Evolutionary conservation across 2,888 invertebrate genomes (phyloP).

Genomic region (Hyposoter didymator): DNA sequence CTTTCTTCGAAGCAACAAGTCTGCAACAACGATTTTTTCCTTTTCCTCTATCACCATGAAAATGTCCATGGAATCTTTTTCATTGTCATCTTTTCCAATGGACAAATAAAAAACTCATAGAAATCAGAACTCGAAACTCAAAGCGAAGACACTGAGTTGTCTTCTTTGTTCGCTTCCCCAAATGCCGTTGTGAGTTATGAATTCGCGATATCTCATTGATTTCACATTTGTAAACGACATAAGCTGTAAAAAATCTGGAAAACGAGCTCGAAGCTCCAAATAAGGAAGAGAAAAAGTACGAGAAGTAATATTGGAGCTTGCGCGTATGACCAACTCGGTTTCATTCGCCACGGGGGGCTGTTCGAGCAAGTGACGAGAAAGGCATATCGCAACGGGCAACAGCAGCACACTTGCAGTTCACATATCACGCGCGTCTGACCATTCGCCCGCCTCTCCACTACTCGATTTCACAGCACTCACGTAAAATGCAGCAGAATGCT

Average conservation of each 20-base stretch:
- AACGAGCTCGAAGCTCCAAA: not conserved
- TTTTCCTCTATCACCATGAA: too few species aligned
- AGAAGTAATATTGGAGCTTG: slow-evolving; percentile 7
- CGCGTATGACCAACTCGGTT: not conserved
- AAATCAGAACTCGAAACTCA: not conserved
- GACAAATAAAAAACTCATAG: not conserved
- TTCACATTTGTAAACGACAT: not conserved
- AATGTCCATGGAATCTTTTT: too few species aligned
- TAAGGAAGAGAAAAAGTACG: not conserved
- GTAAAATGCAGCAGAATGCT: slow-evolving; percentile 70
- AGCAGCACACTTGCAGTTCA: slow-evolving; percentile 10
- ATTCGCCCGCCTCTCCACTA: slow-evolving; percentile 51
- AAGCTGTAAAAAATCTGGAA: not conserved
- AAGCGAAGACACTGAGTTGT: not conserved
- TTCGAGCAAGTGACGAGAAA: slow-evolving; percentile 14
- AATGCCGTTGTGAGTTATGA: not conserved
- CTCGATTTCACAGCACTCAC: slow-evolving; percentile 36
- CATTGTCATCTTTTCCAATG: too few species aligned
- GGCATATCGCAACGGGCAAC: slow-evolving; percentile 1
- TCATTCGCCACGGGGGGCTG: slow-evolving; percentile 21
- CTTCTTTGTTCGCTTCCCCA: too few species aligned
- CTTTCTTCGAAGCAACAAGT: not conserved
- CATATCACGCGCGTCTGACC: slow-evolving; percentile 56
- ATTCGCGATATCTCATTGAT: not conserved
- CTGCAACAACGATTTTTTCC: too few species aligned